phyloP scores from a whole-genome alignment of 2,888 invertebrate species.

The Drosophila cracens region DNA sequence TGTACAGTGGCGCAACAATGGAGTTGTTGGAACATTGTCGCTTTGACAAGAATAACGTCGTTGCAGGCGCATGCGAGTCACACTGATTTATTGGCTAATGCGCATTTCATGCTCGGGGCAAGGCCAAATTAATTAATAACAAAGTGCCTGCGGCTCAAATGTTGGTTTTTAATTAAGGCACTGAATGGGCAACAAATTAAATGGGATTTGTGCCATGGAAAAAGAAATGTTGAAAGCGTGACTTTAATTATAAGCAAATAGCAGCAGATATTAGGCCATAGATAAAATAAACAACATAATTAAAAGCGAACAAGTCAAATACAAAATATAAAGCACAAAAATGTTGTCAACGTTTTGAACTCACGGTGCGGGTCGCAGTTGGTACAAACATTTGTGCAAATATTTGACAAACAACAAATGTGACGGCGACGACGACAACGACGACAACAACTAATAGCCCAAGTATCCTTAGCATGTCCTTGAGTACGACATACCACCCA shows the following conservation, averaged over 20 bases:
- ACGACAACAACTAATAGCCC: slow-evolving; percentile 66
- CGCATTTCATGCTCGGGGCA: slow-evolving; percentile 50
- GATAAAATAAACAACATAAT: slow-evolving; percentile 77
- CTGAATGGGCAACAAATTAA: slow-evolving; percentile 58
- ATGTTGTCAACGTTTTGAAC: slow-evolving; percentile 58
- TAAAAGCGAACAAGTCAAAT: slow-evolving; percentile 70
- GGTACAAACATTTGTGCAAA: slow-evolving; percentile 70
- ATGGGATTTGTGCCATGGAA: slow-evolving; percentile 55
- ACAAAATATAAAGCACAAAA: slow-evolving; percentile 29
- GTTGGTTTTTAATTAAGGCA: slow-evolving; percentile 79
- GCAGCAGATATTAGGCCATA: slow-evolving; percentile 40
- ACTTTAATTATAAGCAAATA: slow-evolving; percentile 81
- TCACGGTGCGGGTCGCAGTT: slow-evolving; percentile 62
- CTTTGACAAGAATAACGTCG: slow-evolving; percentile 33
- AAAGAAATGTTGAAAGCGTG: slow-evolving; percentile 31
- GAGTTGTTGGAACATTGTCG: slow-evolving; percentile 12
- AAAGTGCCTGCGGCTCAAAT: slow-evolving; percentile 45
- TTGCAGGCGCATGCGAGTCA: slow-evolving; percentile 14
- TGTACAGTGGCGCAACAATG: slow-evolving; percentile 33
- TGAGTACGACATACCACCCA: slow-evolving; percentile 27
- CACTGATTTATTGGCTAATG: slow-evolving; percentile 70
- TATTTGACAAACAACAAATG: slow-evolving; percentile 63
- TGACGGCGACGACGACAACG: slow-evolving; percentile 41
- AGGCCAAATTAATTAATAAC: slow-evolving; percentile 80
- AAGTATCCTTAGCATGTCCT: slow-evolving; percentile 70